These are phyloP conservation scores for Perca schrenkii DNA, from an alignment of 2,113 vertebrate genomes.

Conservation along the genomic window DNA sequence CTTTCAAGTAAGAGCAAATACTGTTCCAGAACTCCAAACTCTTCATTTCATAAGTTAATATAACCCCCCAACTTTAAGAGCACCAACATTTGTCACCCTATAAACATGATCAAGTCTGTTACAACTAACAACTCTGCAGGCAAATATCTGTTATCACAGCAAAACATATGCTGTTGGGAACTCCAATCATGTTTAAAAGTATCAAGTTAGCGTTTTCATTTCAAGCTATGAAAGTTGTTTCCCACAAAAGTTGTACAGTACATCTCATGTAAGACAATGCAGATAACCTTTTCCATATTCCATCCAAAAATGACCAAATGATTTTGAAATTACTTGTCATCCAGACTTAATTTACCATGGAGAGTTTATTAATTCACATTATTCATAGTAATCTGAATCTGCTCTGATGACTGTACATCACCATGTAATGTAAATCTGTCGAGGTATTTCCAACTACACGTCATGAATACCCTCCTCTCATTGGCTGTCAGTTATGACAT, in stretches of 20 bases:
- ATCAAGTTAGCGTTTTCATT: constrained; percentile 46
- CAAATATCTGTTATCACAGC: constrained; percentile 13
- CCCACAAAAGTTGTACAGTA: not conserved
- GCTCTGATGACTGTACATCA: not conserved
- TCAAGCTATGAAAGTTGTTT: not conserved
- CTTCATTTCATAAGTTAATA: not conserved
- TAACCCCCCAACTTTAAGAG: not conserved
- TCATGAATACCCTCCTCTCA: constrained; percentile 37
- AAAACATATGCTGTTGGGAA: constrained; percentile 7
- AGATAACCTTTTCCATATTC: not conserved
- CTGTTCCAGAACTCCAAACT: constrained; percentile 19
- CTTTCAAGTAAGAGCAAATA: constrained; percentile 29
- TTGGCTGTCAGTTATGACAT: constrained; percentile 75
- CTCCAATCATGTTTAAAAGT: constrained; percentile 6
- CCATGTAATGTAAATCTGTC: not conserved
- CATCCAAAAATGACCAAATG: not conserved
- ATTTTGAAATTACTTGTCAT: not conserved
- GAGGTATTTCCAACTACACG: not conserved
- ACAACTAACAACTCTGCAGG: not conserved
- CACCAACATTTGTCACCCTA: not conserved
- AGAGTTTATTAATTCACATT: not conserved
- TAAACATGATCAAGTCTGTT: not conserved
- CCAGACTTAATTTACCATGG: not conserved
- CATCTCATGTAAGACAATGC: not conserved
- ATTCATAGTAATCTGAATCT: not conserved